Evolutionary conservation across 2,888 invertebrate species (phyloP).

Genomic region (Caenorhabditis auriculariae): DNA sequence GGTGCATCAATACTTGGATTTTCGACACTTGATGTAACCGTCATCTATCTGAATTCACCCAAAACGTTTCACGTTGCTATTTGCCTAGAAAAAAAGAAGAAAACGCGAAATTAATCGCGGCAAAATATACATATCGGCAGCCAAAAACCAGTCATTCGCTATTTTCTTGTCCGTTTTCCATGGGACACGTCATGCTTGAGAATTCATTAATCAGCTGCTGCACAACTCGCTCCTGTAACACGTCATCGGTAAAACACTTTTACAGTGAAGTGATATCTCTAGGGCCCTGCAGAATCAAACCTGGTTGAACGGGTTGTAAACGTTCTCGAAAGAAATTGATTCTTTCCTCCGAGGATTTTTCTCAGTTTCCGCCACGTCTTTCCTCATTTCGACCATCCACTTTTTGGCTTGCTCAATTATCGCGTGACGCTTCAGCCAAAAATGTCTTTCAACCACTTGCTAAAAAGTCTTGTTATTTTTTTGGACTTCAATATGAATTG

Average conservation of each 20-base stretch:
- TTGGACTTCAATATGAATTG: neutral
- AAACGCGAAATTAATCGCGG: too few relatives aligned
- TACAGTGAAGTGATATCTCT: neutral
- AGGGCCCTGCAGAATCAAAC: conserved; percentile 7
- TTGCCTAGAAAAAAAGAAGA: too few relatives aligned
- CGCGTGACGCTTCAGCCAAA: conserved; percentile 59
- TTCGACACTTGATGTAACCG: too few relatives aligned
- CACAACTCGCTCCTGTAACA: conserved; percentile 40
- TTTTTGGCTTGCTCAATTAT: conserved; percentile 52
- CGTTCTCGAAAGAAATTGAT: conserved; percentile 39
- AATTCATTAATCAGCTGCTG: conserved; percentile 50
- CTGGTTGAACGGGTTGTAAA: conserved; percentile 42
- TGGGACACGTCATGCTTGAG: conserved; percentile 49
- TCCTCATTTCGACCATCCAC: conserved; percentile 41
- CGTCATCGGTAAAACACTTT: neutral
- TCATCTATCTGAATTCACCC: too few relatives aligned
- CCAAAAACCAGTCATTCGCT: neutral
- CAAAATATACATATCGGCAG: too few relatives aligned
- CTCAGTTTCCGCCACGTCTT: conserved; percentile 36
- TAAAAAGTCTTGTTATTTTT: conserved; percentile 18
- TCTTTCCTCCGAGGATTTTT: conserved; percentile 38
- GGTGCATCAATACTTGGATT: too few relatives aligned
- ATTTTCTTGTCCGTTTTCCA: conserved; percentile 22
- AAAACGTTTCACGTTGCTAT: too few relatives aligned
- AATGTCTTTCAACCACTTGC: conserved; percentile 59